Percentiles rank a stretch among this genome's conserved stretches.
These are phyloP conservation scores for Leptogaster cylindrica DNA, from an alignment of 2,888 invertebrate species.

Conservation along the genomic window DNA sequence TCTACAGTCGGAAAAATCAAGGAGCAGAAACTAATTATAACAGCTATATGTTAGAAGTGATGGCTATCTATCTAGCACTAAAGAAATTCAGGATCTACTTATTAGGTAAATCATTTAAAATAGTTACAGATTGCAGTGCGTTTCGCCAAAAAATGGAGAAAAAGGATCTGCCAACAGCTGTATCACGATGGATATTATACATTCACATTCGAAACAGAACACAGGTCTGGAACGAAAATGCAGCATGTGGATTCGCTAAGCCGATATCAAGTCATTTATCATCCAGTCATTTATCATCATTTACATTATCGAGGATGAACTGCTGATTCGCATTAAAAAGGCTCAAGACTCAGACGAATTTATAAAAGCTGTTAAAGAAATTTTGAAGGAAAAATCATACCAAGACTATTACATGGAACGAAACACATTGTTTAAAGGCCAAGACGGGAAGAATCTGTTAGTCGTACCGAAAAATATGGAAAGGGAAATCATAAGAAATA, in stretches of 20 bases:
- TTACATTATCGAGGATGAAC: neutral
- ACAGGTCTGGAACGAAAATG: conserved; percentile 46
- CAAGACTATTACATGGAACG: neutral
- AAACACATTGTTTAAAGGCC: conserved; percentile 6
- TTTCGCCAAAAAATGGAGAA: conserved; percentile 37
- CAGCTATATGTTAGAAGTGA: neutral
- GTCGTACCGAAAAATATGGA: conserved; percentile 27
- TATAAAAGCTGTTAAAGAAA: neutral
- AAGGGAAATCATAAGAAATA: conserved; percentile 19
- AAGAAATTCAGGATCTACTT: conserved; percentile 19
- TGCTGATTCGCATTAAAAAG: neutral
- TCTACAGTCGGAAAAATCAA: neutral
- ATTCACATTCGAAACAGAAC: conserved; percentile 45
- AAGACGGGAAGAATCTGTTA: conserved; percentile 19
- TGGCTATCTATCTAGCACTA: neutral
- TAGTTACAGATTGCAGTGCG: conserved; percentile 13
- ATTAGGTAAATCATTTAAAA: conserved; percentile 16
- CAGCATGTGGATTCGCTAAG: conserved; percentile 48
- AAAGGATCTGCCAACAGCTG: conserved; percentile 22
- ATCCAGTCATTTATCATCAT: no score
- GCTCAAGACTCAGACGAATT: conserved; percentile 7
- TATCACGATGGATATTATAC: conserved; percentile 24
- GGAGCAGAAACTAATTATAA: neutral
- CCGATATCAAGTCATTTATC: conserved; percentile 40
- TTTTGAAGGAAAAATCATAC: conserved; percentile 11